Evolutionary conservation across 2,797 vertebrate species (phyloP).

Genomic region (Aeoliscus strigatus): DNA sequence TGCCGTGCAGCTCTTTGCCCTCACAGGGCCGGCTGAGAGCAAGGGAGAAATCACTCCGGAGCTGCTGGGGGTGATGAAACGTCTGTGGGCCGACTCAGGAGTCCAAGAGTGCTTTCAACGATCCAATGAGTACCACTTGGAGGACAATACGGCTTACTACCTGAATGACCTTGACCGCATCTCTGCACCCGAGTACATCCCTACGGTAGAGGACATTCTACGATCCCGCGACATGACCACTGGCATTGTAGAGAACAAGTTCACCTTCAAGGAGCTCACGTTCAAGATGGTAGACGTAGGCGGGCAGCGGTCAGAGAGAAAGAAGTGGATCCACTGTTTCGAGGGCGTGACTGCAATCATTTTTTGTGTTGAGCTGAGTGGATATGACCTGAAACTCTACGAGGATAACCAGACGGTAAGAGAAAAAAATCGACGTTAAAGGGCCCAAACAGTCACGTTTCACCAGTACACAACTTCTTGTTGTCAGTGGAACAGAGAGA

Average conservation of each 20-base stretch:
- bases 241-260: constrained; percentile 99
- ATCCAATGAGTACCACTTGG: constrained; percentile 97
- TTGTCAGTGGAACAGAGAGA: too few species aligned
- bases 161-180: constrained; percentile 97
- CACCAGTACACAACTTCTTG: constrained; percentile 7
- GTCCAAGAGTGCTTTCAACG: constrained; percentile 96
- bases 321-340: too few species aligned
- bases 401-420: constrained; percentile 99
- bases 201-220: constrained; percentile 97
- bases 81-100: constrained; percentile 92
- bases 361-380: constrained; percentile 99
- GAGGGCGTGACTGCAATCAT: constrained; percentile 99
- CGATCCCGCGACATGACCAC: constrained; percentile 99
- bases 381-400: constrained; percentile 97
- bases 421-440: constrained; percentile 1
- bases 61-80: constrained; percentile 93
- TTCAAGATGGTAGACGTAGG: constrained; percentile 99
- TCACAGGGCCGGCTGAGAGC: constrained; percentile 97
- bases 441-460: neutral
- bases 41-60: constrained; percentile 96
- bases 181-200: constrained; percentile 89
- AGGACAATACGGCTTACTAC: constrained; percentile 99
- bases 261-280: constrained; percentile 99
- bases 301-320: constrained; percentile 95
- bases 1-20: constrained; percentile 94